Evolutionary conservation across 2,113 vertebrate genomes (phyloP).

Genomic region (Tretioscincus oriximinensis): DNA sequence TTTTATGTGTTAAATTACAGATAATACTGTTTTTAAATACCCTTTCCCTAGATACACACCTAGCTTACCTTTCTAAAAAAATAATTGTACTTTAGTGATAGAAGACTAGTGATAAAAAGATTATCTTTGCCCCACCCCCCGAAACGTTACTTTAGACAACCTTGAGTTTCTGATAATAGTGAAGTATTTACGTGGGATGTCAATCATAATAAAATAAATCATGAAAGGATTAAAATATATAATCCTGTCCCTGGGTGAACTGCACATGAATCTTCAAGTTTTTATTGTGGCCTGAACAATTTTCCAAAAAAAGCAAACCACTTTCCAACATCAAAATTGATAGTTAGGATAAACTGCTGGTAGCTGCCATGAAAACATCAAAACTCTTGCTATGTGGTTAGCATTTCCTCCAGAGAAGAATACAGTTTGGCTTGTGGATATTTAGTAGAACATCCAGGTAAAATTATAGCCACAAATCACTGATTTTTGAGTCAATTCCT

Average conservation of each 20-base stretch:
- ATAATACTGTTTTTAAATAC: slow-evolving; percentile 62
- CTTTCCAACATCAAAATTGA: neutral
- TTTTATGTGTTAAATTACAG: slow-evolving; percentile 62
- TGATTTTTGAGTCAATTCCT: neutral
- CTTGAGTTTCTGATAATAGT: slow-evolving; percentile 22
- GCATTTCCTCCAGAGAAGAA: neutral
- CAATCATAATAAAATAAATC: slow-evolving; percentile 19
- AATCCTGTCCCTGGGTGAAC: neutral
- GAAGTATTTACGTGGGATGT: slow-evolving; percentile 45
- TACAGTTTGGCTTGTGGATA: slow-evolving; percentile 3
- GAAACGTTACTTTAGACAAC: slow-evolving; percentile 48
- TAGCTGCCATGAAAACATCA: neutral
- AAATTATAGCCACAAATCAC: neutral
- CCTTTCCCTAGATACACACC: slow-evolving; percentile 54
- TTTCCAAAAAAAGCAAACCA: neutral
- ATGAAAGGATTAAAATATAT: slow-evolving; percentile 23
- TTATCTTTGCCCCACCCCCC: slow-evolving; percentile 42
- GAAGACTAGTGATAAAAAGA: slow-evolving; percentile 45
- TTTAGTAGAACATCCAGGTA: neutral
- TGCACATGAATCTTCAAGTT: neutral
- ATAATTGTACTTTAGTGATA: slow-evolving; percentile 48
- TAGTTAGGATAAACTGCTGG: neutral
- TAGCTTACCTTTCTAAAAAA: slow-evolving; percentile 51
- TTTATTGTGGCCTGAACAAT: neutral
- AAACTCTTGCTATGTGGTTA: neutral